Base-by-base conservation (phyloP, 1,140 invertebrate species). In the Drosophila subpulchrella region DNA sequence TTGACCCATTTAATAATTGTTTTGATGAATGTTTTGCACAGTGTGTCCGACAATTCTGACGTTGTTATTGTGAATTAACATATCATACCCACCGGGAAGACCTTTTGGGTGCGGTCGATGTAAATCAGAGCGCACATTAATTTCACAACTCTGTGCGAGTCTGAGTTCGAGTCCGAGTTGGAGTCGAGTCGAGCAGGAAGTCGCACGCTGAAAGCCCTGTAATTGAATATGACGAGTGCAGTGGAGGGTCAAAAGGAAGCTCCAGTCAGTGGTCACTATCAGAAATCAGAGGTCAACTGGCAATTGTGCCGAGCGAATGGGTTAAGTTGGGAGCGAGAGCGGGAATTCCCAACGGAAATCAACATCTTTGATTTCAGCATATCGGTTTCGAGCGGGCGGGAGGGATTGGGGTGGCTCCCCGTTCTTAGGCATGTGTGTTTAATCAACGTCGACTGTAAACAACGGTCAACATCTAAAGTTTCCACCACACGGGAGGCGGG, bases 301-400 rank as follows among this genome's bases (percentile, higher is more conserved):
- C 83, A 82, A 80, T 80, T 78, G 78, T 80, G 63, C 66, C 10
- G 30, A 30, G 38, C 65, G 74, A 88, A 77, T 77, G 83, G 83
- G 83, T 88, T 82, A 68, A 82, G 59, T 68, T 62, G 53, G 60
- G 8, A 34, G 47, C 60, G 68, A 68, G 6, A 27, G 48, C 60
- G 74, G 65, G 59, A 67, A 89, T 89, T 89, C 84, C 77, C 84
- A 89, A 72, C 84, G 80, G 84, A 89, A 89, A 89, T 89, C 84
- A 84, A 89, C 74, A 78, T 89, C 84, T 89, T 89, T 89, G 84
- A 89, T 89, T 89, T 89, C 84, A 84, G 80, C 74, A 84, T 89
- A 89, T 89, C 84, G 81, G 83, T 88, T 88, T 89, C 84, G 62
- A 27, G 34, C 10, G 42, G 27, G 34, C 11, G 54, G 47, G 12